These are phyloP conservation scores for Onychostoma macrolepis DNA, from an alignment of 2,113 vertebrate species.

Conservation along the genomic window DNA sequence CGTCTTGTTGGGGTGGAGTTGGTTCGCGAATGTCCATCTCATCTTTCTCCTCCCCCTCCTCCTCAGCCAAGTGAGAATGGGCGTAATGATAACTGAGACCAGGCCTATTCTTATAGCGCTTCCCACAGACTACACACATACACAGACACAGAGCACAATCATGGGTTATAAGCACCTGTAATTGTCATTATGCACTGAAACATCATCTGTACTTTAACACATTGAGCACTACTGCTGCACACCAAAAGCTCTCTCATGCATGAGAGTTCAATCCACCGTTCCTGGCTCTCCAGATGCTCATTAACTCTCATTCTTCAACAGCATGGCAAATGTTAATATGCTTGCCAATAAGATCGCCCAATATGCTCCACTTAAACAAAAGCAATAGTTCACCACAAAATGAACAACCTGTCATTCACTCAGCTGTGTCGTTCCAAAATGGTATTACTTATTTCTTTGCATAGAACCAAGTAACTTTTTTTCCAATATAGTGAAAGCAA, in stretches of 20 bases:
- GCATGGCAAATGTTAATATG: background rate
- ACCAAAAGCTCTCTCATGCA: conserved; percentile 36
- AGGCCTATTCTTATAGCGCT: conserved; percentile 96
- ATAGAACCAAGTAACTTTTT: background rate
- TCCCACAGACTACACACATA: conserved; percentile 87
- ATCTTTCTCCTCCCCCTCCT: conserved; percentile 93
- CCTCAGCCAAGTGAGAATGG: conserved; percentile 95
- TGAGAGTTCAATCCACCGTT: background rate
- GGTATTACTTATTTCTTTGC: background rate
- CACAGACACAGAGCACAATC: conserved; percentile 47
- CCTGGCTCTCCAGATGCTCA: background rate
- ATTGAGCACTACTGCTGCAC: background rate
- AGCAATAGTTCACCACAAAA: background rate
- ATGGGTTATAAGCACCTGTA: background rate
- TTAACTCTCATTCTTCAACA: background rate
- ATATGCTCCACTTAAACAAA: background rate
- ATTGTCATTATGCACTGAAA: background rate
- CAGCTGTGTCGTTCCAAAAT: background rate
- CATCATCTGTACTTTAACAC: background rate
- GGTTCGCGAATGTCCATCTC: conserved; percentile 85
- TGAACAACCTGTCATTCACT: background rate
- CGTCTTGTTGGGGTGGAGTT: conserved; percentile 78
- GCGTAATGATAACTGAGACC: conserved; percentile 97
- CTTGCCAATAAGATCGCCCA: background rate
- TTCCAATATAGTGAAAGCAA: background rate